These are phyloP conservation scores for Corythaeola cristata DNA, from an alignment of 2,113 vertebrate species.

Conservation along the genomic window DNA sequence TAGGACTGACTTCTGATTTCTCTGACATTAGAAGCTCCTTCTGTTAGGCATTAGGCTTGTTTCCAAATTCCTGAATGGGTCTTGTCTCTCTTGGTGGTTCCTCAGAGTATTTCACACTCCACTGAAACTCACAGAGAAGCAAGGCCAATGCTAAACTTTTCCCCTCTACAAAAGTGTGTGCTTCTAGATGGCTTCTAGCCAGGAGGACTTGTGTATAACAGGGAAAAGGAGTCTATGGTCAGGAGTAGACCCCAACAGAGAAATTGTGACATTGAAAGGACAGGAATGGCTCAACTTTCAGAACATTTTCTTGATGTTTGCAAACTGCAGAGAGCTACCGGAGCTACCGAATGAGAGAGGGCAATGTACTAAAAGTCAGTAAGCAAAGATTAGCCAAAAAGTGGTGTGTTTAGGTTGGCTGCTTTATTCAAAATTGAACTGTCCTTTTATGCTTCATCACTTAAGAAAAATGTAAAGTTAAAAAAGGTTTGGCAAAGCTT, in stretches of 20 bases:
- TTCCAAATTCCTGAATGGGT: background rate
- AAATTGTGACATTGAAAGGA: background rate
- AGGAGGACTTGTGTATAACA: background rate
- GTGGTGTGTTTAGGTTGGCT: background rate
- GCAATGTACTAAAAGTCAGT: background rate
- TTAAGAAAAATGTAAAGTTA: background rate
- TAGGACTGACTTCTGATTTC: background rate
- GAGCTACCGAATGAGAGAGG: background rate
- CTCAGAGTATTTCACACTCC: background rate
- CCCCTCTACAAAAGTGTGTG: background rate
- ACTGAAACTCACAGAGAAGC: background rate
- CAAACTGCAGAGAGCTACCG: background rate
- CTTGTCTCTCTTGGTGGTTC: background rate
- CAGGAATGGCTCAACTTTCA: background rate
- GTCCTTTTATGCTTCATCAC: background rate
- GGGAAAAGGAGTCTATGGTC: background rate
- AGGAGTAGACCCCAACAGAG: background rate
- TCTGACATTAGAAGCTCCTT: background rate
- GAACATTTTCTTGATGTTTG: background rate
- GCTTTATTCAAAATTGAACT: background rate
- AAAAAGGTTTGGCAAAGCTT: background rate
- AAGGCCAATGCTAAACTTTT: accelerated
- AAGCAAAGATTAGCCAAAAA: background rate
- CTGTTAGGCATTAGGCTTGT: background rate
- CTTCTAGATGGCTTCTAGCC: background rate